phyloP scores from a whole-genome alignment of 1,140 invertebrate species.

The Dreissena polymorpha region DNA sequence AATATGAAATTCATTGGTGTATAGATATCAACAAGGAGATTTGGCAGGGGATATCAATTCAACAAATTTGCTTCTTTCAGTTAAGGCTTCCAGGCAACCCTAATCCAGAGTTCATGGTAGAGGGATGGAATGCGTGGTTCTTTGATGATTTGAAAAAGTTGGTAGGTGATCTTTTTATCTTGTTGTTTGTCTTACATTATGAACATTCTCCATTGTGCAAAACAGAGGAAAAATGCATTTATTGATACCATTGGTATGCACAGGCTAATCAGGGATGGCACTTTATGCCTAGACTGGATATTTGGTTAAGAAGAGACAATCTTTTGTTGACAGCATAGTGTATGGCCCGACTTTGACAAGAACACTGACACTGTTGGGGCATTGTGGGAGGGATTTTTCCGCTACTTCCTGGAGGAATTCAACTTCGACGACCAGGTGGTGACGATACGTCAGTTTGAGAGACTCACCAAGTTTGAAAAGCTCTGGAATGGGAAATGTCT shows the following conservation, averaged over 20 bases:
- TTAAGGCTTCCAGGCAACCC: conserved; percentile 73
- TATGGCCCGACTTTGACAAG: conserved; percentile 80
- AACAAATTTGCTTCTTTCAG: no score
- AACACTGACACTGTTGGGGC: conserved; percentile 81
- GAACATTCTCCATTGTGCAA: no score
- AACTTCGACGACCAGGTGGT: conserved; percentile 82
- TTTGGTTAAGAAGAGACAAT: no score
- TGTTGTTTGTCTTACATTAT: no score
- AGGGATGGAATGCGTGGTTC: conserved; percentile 82
- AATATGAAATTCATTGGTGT: no score
- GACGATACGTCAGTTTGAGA: conserved; percentile 80
- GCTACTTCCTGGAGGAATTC: conserved; percentile 83
- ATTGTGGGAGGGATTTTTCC: conserved; percentile 82
- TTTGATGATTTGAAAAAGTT: conserved; percentile 76
- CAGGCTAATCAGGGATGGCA: no score
- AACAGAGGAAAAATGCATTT: no score
- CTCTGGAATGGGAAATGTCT: conserved; percentile 83
- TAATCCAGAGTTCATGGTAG: conserved; percentile 76
- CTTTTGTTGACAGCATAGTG: conserved; percentile 73
- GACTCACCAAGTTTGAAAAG: conserved; percentile 82
- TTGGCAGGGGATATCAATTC: no score
- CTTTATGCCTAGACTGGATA: no score
- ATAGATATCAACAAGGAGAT: no score
- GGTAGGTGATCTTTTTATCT: conserved; percentile 64
- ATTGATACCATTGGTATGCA: no score